Base-by-base conservation (phyloP, 2,888 invertebrate genomes). In the Drosophila mulleri region DNA sequence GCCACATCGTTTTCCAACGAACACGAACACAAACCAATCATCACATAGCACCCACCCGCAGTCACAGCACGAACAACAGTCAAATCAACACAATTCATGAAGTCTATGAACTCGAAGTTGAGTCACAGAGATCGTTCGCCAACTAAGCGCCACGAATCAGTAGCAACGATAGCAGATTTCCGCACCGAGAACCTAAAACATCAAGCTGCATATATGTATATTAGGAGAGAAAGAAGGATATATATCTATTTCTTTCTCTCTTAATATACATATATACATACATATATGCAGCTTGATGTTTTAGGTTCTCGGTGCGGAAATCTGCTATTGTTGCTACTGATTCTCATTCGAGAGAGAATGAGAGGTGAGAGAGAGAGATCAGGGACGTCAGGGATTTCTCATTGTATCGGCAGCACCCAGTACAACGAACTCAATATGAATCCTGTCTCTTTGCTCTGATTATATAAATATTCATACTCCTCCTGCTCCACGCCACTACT, bases 31-130 rank as follows among this genome's bases (percentile, higher is more conserved):
- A 1, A 67, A 32, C 16, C 41, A 69, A 50, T 8, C 45, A 23
- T 66, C 68, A 18, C 67, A 66, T 11, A 50, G 29, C 32, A 39
- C 57, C 47, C 95, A 95, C 91, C 94, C 45, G 47, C 95, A 95
- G 91, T 94, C 66, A 2, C 76, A 74, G 35, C 64, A 63, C 26
- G 53, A 65, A 9, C 67, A 65, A 16, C 69, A 61, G 52, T n/a
- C 59, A 29, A 60, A 64, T 35, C 92, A 92, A 73, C 93, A 93
- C 89, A 94, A 93, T 91, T 95, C 96, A 95, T 96, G 96, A 96
- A 96, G 96, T 94, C 96, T 23, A 41, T 41, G 48, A 12, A 52
- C n/a, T 62, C 50, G 41, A 58, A 9, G 35, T 16, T n/a, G 6
- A 20, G 7, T 14, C 14, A 44, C 6, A 44, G 20, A 45, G 14